Evolutionary conservation across 2,888 invertebrate genomes (phyloP).

Genomic region (Proisotoma minuta): DNA sequence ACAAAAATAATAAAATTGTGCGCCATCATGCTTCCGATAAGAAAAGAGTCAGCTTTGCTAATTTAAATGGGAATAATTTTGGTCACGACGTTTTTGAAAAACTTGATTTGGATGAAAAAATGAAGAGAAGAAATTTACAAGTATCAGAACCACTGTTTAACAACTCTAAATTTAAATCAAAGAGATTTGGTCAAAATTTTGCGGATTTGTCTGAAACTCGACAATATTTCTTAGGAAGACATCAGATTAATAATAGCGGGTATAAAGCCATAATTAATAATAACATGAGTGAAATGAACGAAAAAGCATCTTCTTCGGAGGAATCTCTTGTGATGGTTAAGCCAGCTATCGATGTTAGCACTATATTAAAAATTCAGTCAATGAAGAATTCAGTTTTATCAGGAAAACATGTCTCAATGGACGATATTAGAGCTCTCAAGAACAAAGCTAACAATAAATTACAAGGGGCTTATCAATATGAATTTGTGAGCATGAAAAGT

Average conservation of each 20-base stretch:
- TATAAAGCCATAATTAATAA: not conserved
- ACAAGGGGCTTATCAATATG: not conserved
- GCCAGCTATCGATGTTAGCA: not conserved
- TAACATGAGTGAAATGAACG: not conserved
- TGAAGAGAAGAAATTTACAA: not conserved
- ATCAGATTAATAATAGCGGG: not conserved
- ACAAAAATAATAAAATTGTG: too few relatives aligned
- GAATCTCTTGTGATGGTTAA: too few relatives aligned
- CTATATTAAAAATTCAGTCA: constrained; percentile 2
- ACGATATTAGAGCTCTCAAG: constrained; percentile 23
- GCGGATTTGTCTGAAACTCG: not conserved
- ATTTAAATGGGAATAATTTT: too few relatives aligned
- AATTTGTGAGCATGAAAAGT: not conserved
- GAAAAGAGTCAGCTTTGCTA: too few relatives aligned
- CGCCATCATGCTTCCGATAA: too few relatives aligned
- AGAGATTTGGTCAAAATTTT: not conserved
- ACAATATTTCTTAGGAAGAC: not conserved
- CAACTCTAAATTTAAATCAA: not conserved
- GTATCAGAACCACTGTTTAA: not conserved
- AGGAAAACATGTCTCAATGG: constrained; percentile 21
- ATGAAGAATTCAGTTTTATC: constrained; percentile 15
- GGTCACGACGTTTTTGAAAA: not conserved
- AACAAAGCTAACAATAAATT: not conserved
- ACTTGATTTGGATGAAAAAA: not conserved
- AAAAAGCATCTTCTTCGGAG: too few relatives aligned